phyloP scores from a whole-genome alignment of 2,797 vertebrate species.

The Trachurus trachurus region DNA sequence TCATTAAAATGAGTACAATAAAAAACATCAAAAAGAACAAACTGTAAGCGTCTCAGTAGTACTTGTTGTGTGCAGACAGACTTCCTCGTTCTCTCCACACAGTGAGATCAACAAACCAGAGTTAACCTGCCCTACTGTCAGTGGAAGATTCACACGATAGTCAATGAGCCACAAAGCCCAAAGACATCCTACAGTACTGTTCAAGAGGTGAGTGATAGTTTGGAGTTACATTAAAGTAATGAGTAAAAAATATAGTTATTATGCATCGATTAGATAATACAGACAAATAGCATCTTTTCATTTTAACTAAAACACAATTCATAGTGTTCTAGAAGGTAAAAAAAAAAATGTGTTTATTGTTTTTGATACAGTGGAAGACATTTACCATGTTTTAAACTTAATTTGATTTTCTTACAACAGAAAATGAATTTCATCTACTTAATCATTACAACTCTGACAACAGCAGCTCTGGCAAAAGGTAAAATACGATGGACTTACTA shows the following conservation, averaged over 20 bases:
- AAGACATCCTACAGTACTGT: neutral
- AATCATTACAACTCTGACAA: constrained; percentile 15
- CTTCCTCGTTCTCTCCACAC: too few relatives aligned
- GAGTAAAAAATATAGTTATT: neutral
- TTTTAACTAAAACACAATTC: too few relatives aligned
- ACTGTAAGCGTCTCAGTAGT: too few relatives aligned
- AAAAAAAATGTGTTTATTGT: too few relatives aligned
- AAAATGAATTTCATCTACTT: constrained; percentile 32
- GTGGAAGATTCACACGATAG: neutral
- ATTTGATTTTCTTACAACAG: constrained; percentile 16
- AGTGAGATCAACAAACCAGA: too few relatives aligned
- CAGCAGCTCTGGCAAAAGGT: constrained; percentile 14
- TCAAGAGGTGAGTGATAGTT: neutral
- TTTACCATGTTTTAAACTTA: neutral
- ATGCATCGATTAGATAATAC: neutral
- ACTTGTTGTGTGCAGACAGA: too few relatives aligned
- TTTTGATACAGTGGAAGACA: too few relatives aligned
- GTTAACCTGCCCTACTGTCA: neutral
- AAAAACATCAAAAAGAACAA: too few relatives aligned
- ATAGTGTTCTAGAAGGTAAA: too few relatives aligned
- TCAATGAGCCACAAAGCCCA: neutral
- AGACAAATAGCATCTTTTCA: neutral
- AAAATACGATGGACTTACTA: neutral
- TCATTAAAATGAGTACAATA: too few relatives aligned
- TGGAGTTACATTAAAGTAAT: neutral